A percentile compares a stretch with the other conserved stretches of the same genome.
phyloP scores from a whole-genome alignment of 1,140 invertebrate species.

The Hestina assimilis region DNA sequence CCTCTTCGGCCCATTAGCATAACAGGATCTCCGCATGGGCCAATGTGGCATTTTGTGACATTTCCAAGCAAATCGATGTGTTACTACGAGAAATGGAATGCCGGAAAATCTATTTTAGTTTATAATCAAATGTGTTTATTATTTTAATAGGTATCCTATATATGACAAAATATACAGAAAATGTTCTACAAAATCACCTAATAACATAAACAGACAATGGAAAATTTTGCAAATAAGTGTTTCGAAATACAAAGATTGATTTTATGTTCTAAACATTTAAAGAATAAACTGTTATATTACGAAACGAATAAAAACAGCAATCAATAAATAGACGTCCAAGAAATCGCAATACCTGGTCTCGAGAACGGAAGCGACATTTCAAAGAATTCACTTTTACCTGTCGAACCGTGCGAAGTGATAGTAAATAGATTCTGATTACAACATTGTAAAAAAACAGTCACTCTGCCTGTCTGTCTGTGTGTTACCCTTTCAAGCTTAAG shows the following conservation, averaged over 20 bases:
- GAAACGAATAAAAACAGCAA: not conserved
- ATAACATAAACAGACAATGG: too few relatives aligned
- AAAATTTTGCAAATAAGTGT: too few relatives aligned
- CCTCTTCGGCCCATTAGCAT: slow-evolving; percentile 4
- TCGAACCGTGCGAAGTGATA: too few relatives aligned
- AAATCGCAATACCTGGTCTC: not conserved
- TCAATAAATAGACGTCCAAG: not conserved
- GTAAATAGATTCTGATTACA: too few relatives aligned
- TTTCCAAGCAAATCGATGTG: slow-evolving; percentile 4
- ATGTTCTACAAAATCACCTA: too few relatives aligned
- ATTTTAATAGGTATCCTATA: not conserved
- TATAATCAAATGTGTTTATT: not conserved
- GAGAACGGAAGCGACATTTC: not conserved
- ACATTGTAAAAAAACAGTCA: too few relatives aligned
- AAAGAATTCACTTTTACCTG: not conserved
- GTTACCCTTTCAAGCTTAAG: too few relatives aligned
- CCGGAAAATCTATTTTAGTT: not conserved
- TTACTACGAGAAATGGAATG: slow-evolving; percentile 9
- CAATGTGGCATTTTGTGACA: slow-evolving; percentile 16
- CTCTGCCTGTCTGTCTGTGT: too few relatives aligned
- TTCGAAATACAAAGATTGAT: too few relatives aligned
- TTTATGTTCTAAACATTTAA: too few relatives aligned
- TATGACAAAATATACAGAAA: too few relatives aligned
- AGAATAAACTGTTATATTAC: too few relatives aligned
- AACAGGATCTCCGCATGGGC: slow-evolving; percentile 13